These are phyloP conservation scores for Microcebus ravelobensis DNA, from an alignment of 2,113 vertebrate genomes.

Conservation along the genomic window DNA sequence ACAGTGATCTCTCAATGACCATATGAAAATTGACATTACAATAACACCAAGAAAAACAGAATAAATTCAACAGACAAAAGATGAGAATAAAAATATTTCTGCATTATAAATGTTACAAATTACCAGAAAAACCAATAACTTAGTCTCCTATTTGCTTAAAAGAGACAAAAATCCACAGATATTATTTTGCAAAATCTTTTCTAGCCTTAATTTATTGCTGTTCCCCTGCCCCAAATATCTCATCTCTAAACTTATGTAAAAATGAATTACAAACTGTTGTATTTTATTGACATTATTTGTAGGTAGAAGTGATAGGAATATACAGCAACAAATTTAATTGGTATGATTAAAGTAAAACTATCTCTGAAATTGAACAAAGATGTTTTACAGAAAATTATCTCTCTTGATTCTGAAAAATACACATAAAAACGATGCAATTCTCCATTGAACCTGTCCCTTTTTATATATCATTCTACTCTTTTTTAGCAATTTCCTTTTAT, in stretches of 20 bases:
- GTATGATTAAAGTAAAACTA: not conserved
- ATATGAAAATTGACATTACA: not conserved
- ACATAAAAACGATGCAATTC: not conserved
- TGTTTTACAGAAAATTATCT: not conserved
- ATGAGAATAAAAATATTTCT: not conserved
- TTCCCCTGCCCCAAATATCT: not conserved
- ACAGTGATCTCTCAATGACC: not conserved
- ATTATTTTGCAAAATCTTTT: not conserved
- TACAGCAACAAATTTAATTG: not conserved
- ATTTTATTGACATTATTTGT: constrained; percentile 14
- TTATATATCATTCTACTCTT: not conserved
- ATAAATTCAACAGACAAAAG: not conserved
- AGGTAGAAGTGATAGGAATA: not conserved
- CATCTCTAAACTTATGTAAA: not conserved
- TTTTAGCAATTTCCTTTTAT: not conserved
- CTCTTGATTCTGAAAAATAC: constrained; percentile 3
- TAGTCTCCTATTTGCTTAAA: not conserved
- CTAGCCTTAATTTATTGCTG: not conserved
- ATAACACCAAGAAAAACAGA: not conserved
- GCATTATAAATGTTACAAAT: not conserved
- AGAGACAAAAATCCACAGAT: not conserved
- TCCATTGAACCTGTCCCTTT: not conserved
- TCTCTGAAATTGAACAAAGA: constrained; percentile 21
- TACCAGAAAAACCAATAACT: not conserved
- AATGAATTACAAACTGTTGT: not conserved